Evolutionary conservation across 1,140 invertebrate genomes (phyloP), one percentile per base, ranked within the genome.

Genomic region (Panulirus ornatus): DNA sequence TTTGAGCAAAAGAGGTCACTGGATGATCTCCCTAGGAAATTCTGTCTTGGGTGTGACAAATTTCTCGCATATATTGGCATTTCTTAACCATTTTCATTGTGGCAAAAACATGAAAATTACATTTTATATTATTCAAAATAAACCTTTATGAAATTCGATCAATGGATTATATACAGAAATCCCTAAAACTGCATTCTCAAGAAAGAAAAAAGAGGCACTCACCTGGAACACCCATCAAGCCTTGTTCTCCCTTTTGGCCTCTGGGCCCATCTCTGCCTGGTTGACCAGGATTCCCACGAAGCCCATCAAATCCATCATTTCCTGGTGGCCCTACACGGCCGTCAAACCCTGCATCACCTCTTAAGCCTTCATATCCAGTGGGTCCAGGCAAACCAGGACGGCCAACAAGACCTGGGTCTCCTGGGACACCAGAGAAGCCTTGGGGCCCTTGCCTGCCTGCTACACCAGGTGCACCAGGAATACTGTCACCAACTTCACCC

Each of bases 211-310:
- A n/a, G n/a, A n/a, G n/a, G n/a, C n/a, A n/a, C 73, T 79, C 54
- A 78, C 54, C 54, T 79, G 54, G 58, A n/a, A 63, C 38, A 30
- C 85, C 85, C 76, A 79, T 78, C 5, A 79, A 27, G n/a, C 85
- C 85, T 9, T 16, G 36, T 36, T 78, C 85, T 88, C 85, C 85
- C 42, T 88, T 88, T 6, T 22, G 6, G n/a, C 85, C 85, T 19
- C 34, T 78, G 11, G 16, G 5, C 9, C 85, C 85, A 70, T 63
- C 40, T 51, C 75, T 88, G 14, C 75, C 85, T 5, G 75, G 75
- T 22, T n/a, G 36, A 36, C 85, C 85, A 0, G 54, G 30, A 22
- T 8, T 11, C 22, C 85, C 85, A 36, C 38, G 58, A 3, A 34
- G 1, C 40, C 85, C 85, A 70, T 75, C n/a, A 27, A n/a, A 30